A percentile compares a stretch with the other conserved stretches of the same genome.
These are phyloP conservation scores for Clupea harengus DNA, from an alignment of 2,113 vertebrate species.

Conservation along the genomic window DNA sequence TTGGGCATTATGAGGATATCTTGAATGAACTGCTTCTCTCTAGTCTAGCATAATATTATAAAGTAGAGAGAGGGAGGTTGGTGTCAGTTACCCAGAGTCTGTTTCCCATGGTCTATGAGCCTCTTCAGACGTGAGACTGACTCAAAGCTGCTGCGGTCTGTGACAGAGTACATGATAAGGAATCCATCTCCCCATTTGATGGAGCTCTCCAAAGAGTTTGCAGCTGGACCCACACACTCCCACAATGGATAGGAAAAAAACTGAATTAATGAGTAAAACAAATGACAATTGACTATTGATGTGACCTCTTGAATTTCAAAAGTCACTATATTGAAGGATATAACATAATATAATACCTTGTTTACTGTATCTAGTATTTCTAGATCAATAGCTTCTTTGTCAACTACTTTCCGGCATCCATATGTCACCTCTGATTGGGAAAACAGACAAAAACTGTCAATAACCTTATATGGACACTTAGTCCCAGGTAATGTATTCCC, in stretches of 20 bases:
- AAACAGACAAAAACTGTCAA: conserved; percentile 30
- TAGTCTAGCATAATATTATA: too few relatives aligned
- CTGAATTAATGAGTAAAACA: neutral
- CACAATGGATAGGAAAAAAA: neutral
- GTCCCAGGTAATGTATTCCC: neutral
- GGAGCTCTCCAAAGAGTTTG: conserved; percentile 60
- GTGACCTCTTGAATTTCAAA: too few relatives aligned
- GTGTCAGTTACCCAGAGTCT: conserved; percentile 60
- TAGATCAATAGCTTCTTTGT: conserved; percentile 68
- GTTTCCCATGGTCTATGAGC: conserved; percentile 69
- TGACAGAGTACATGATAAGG: conserved; percentile 73
- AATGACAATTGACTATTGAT: neutral
- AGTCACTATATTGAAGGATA: too few relatives aligned
- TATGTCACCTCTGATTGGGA: conserved; percentile 67
- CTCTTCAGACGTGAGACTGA: conserved; percentile 66
- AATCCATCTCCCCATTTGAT: conserved; percentile 75
- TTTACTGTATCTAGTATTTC: conserved; percentile 70
- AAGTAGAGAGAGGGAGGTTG: conserved; percentile 7
- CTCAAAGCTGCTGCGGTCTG: conserved; percentile 66
- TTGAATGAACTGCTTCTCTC: neutral
- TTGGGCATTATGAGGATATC: neutral
- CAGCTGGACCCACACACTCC: conserved; percentile 45
- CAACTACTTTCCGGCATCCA: conserved; percentile 64
- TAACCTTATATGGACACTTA: conserved; percentile 16
- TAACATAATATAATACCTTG: conserved; percentile 53